These are phyloP conservation scores for Rhagonycha lutea DNA, from an alignment of 2,888 invertebrate species.

Conservation along the genomic window DNA sequence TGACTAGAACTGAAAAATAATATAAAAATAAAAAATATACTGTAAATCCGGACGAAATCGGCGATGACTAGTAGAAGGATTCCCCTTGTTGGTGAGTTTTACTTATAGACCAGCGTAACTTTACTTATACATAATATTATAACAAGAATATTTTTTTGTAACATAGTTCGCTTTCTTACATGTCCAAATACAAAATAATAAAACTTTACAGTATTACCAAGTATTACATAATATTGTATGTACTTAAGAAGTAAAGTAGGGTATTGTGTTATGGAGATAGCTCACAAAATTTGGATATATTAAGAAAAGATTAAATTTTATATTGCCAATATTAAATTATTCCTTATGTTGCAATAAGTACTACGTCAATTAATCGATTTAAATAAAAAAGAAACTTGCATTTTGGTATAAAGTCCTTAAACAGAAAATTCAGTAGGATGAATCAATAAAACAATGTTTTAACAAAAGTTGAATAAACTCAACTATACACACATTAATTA, in stretches of 20 bases:
- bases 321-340: not conserved
- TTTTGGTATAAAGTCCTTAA: not conserved
- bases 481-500: not conserved
- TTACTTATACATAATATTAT: too few species aligned
- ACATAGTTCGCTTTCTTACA: not conserved
- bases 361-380: not conserved
- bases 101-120: too few species aligned
- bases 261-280: not conserved
- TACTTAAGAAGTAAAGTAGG: not conserved
- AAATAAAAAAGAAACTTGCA: not conserved
- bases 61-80: too few species aligned
- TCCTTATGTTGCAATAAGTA: not conserved
- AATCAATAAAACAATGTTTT: not conserved
- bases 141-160: not conserved
- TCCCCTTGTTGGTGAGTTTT: too few species aligned
- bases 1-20: too few species aligned
- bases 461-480: not conserved
- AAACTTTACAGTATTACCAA: not conserved
- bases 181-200: too few species aligned
- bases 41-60: too few species aligned
- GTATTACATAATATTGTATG: not conserved
- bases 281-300: not conserved
- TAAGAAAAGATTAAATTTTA: not conserved
- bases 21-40: too few species aligned
- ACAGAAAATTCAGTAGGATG: not conserved